Percentiles rank a stretch among this genome's conserved stretches.
Evolutionary conservation across 2,113 vertebrate species (phyloP).

Genomic region (Malurus alboscapulatus): DNA sequence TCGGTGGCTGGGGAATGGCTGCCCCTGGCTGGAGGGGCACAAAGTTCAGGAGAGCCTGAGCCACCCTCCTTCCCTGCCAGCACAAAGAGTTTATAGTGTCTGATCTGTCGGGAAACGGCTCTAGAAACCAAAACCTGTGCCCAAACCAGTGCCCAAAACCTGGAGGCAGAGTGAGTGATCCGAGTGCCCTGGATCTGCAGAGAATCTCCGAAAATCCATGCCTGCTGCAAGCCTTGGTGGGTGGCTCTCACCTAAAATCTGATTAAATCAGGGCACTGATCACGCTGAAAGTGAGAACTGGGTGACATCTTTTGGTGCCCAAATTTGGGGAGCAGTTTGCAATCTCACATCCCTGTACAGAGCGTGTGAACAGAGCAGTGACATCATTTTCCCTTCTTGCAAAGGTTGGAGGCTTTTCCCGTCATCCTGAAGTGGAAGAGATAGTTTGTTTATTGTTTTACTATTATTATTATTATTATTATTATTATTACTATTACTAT

Average conservation of each 20-base stretch:
- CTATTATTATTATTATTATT: not conserved
- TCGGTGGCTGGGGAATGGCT: not conserved
- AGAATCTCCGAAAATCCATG: not conserved
- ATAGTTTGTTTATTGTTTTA: not conserved
- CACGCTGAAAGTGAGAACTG: rapidly evolving
- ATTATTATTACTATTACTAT: not conserved
- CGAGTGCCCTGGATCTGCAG: not conserved
- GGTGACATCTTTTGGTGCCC: not conserved
- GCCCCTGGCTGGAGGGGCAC: not conserved
- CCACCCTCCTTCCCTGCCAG: not conserved
- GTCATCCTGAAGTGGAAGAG: not conserved
- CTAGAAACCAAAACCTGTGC: not conserved
- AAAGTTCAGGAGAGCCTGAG: not conserved
- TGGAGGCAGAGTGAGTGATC: not conserved
- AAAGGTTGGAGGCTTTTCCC: not conserved
- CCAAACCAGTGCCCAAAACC: not conserved
- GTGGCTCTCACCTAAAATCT: not conserved
- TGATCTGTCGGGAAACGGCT: rapidly evolving
- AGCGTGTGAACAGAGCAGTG: rapidly evolving
- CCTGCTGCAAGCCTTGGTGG: not conserved
- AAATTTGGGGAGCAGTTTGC: not conserved
- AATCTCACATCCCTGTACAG: not conserved
- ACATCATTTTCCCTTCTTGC: not conserved
- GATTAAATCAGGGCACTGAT: not conserved
- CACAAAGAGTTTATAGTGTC: not conserved